These are phyloP conservation scores for Eupeodes corollae DNA, from an alignment of 1,140 invertebrate genomes.

Conservation along the genomic window DNA sequence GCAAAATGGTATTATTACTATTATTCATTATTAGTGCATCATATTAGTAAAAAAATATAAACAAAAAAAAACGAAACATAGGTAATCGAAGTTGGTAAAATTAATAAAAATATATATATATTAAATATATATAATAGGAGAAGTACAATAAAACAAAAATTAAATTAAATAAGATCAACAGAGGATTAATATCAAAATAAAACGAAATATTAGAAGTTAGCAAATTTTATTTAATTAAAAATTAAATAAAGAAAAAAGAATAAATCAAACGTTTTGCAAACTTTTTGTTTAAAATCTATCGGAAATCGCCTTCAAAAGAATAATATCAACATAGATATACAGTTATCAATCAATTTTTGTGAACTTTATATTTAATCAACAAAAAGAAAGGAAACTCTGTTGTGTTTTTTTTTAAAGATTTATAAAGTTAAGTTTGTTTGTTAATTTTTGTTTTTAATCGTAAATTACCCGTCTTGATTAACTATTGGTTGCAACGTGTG, in stretches of 20 bases:
- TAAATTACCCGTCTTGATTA: conserved; percentile 50
- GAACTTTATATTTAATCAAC: neutral
- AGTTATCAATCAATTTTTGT: neutral
- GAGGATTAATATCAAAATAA: no score
- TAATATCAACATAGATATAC: neutral
- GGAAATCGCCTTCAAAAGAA: neutral
- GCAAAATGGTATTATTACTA: no score
- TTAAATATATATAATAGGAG: no score
- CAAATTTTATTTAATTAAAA: neutral
- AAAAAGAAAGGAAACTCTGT: conserved; percentile 1
- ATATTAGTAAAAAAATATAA: no score
- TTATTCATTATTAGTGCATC: no score
- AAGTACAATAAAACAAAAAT: no score
- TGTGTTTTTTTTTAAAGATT: conserved; percentile 9
- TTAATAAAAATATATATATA: no score
- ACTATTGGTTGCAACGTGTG: conserved; percentile 54
- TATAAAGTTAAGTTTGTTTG: conserved; percentile 1
- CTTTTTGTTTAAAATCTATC: neutral
- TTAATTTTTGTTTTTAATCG: conserved; percentile 22
- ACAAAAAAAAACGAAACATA: no score
- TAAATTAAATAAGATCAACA: no score
- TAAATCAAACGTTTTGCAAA: neutral
- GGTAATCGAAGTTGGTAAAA: no score
- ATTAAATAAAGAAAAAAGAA: neutral
- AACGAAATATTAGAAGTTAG: no score